Evolutionary conservation across 2,113 vertebrate genomes (phyloP), one percentile per base, ranked within the genome.

Genomic region (Trematocara macrostoma): DNA sequence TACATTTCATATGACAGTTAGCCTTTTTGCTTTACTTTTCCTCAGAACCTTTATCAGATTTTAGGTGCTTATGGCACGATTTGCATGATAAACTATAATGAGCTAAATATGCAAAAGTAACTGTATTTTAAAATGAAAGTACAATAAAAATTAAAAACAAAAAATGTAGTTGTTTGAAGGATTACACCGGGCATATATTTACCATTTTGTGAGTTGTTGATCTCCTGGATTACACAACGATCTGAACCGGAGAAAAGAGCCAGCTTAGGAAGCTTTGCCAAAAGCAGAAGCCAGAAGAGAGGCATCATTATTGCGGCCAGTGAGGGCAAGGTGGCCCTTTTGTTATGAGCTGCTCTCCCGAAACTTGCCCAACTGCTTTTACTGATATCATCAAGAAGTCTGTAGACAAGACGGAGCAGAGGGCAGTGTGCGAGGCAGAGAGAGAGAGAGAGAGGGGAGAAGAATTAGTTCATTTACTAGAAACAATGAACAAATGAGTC

Each of bases 401-500:
- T 52, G 29, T 7, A 23, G 9, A 26, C 11, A 38, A 80, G 40
- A 20, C 4, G 10, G 34, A 20, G 18, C 34, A 38, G 34, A 38
- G 61, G 18, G 34, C 18, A 38, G 34, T 5, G 2, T 64, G 31
- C 0, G n/a, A 31, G 8, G 47, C 34, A 7, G 7, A 29, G 5
- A 23, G 16, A 38, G 14, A 16, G 51, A 26, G 7, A 11, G 61
- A 12, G n/a, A 7, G 23, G 14, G 5, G 15, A 11, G 53, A 45
- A 78, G 38, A 69, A 76, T 18, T 2, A 55, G 64, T 38, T 51
- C 34, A 90, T 90, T 93, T 89, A 90, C 87, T 64, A 86, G 86
- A 93, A 91, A 84, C 85, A 81, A 83, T 71, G 67, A 87, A 89
- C 81, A 87, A 92, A 90, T 92, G 78, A 89, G 56, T 92, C 88